Evolutionary conservation across 2,797 vertebrate genomes (phyloP).

Genomic region (Emydoidea blandingii): DNA sequence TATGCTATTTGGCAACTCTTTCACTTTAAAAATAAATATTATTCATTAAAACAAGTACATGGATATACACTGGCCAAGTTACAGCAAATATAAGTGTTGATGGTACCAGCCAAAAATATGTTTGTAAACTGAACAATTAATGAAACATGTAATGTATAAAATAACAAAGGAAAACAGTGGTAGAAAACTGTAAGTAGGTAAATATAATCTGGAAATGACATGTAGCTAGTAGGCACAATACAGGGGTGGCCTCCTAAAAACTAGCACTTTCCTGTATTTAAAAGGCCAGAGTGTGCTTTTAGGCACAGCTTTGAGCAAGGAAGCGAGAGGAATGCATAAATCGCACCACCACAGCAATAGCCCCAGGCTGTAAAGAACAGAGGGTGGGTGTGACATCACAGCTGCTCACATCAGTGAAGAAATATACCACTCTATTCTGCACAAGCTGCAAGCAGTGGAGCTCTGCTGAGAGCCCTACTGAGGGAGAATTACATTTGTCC

Average conservation of each 20-base stretch:
- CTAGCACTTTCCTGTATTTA: neutral
- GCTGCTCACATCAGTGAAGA: neutral
- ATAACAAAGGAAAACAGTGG: neutral
- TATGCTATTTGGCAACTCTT: neutral
- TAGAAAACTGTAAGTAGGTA: constrained; percentile 11
- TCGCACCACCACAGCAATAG: constrained; percentile 23
- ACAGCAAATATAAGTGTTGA: neutral
- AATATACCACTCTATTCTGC: fast-evolving
- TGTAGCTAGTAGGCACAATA: neutral
- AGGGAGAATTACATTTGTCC: neutral
- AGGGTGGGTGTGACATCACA: neutral
- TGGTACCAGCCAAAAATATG: neutral
- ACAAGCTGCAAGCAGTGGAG: neutral
- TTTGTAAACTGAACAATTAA: neutral
- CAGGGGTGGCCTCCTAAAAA: constrained; percentile 38
- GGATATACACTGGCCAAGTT: neutral
- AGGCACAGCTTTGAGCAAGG: constrained; percentile 54
- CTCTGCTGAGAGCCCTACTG: neutral
- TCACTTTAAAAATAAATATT: neutral
- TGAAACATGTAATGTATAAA: neutral
- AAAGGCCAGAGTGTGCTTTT: constrained; percentile 48
- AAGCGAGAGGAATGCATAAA: constrained; percentile 23
- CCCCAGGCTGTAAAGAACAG: constrained; percentile 33
- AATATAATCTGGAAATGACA: constrained; percentile 28
- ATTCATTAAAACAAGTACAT: neutral